phyloP scores from a whole-genome alignment of 2,113 vertebrate species.

The Poeciliopsis occidentalis region DNA sequence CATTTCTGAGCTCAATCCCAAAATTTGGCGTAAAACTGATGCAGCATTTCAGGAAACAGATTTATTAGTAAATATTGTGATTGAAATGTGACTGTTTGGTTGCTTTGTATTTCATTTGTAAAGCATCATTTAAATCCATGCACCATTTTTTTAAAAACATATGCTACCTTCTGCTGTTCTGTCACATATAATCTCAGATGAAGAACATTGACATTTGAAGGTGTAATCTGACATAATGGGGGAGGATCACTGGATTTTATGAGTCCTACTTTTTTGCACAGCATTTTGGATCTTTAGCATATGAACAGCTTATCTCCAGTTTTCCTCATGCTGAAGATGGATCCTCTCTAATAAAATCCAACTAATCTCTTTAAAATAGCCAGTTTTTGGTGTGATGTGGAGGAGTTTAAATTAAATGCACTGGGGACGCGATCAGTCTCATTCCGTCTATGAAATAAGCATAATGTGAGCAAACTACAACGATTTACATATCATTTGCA shows the following conservation, averaged over 20 bases:
- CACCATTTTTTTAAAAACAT: background rate
- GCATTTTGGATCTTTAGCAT: background rate
- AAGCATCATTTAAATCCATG: background rate
- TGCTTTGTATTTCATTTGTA: background rate
- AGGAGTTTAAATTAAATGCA: constrained; percentile 8
- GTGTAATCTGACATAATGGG: background rate
- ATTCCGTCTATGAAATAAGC: constrained; percentile 16
- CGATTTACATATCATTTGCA: constrained; percentile 48
- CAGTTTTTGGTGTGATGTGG: background rate
- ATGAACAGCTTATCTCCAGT: background rate
- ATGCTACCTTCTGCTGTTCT: background rate
- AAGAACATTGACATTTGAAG: background rate
- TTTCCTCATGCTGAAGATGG: background rate
- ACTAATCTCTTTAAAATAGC: background rate
- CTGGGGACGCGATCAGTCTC: constrained; percentile 10
- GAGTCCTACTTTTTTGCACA: background rate
- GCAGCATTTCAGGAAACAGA: background rate
- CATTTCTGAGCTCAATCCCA: no score
- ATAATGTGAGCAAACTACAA: constrained; percentile 14
- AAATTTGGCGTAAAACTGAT: background rate
- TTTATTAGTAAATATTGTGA: background rate
- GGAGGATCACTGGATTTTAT: background rate
- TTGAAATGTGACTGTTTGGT: no score
- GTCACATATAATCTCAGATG: background rate
- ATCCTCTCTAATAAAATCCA: background rate